phyloP scores from a whole-genome alignment of 2,888 invertebrate species.

The Spodoptera exigua region DNA sequence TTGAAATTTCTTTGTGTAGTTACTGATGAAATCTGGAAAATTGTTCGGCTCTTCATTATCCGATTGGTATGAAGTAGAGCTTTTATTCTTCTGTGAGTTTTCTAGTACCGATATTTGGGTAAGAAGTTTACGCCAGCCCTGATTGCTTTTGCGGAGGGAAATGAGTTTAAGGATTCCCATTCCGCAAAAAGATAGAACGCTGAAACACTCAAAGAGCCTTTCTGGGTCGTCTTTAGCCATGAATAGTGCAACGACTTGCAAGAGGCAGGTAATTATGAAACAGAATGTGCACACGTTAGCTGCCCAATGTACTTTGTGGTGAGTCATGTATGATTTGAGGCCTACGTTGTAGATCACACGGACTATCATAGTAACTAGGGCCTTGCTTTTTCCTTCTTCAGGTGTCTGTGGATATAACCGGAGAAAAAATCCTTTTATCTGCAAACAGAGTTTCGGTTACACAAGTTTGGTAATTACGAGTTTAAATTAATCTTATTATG shows the following conservation, averaged over 20 bases:
- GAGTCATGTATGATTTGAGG: slow-evolving; percentile 50
- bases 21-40: slow-evolving; percentile 52
- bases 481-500: too few relatives aligned
- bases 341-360: slow-evolving; percentile 62
- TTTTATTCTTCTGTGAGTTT: slow-evolving; percentile 56
- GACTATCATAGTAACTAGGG: slow-evolving; percentile 35
- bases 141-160: slow-evolving; percentile 62
- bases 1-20: slow-evolving; percentile 68
- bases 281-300: slow-evolving; percentile 62
- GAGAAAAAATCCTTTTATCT: slow-evolving; percentile 23
- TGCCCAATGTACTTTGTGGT: slow-evolving; percentile 55
- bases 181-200: slow-evolving; percentile 73
- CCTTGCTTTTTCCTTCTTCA: not conserved
- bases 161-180: slow-evolving; percentile 75
- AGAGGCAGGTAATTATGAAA: slow-evolving; percentile 61
- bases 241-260: slow-evolving; percentile 67
- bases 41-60: slow-evolving; percentile 48
- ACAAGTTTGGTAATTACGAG: not conserved
- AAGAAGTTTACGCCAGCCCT: slow-evolving; percentile 68
- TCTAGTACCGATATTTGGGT: slow-evolving; percentile 65
- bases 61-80: slow-evolving; percentile 50
- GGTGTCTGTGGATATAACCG: not conserved
- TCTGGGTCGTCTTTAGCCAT: slow-evolving; percentile 65
- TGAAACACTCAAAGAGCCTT: slow-evolving; percentile 74
- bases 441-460: slow-evolving; percentile 20